Evolutionary conservation across 2,797 vertebrate species (phyloP).

Genomic region (Myotis pilosus): DNA sequence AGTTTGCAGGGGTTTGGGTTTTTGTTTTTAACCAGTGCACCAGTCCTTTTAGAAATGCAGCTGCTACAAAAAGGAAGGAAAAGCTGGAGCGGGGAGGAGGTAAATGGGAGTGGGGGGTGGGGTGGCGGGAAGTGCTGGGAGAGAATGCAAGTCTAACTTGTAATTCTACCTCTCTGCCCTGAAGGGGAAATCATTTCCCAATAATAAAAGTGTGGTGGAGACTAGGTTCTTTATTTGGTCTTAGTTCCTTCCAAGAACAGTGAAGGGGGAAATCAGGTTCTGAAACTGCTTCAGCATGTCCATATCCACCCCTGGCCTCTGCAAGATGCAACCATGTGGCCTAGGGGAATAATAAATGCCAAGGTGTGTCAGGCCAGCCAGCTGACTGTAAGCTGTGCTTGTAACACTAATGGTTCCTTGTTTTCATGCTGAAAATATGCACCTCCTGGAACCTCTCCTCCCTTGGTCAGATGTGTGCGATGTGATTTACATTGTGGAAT

Average conservation of each 20-base stretch:
- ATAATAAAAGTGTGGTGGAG: background rate
- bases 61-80: background rate
- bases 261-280: background rate
- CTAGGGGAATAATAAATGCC: background rate
- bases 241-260: conserved; percentile 27
- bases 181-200: background rate
- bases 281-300: background rate
- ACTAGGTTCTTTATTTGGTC: conserved; percentile 1
- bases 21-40: background rate
- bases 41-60: background rate
- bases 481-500: conserved; percentile 49
- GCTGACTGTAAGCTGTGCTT: conserved; percentile 19
- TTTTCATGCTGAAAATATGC: conserved; percentile 67
- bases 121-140: background rate
- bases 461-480: conserved; percentile 24
- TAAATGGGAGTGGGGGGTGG: background rate
- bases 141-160: background rate
- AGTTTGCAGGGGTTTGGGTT: background rate
- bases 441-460: conserved; percentile 29
- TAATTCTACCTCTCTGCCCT: background rate
- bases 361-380: background rate
- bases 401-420: conserved; percentile 9
- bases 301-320: background rate
- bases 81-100: background rate
- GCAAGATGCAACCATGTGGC: background rate